These are phyloP conservation scores for Misgurnus mizolepis DNA, from an alignment of 2,113 vertebrate species.

Conservation along the genomic window DNA sequence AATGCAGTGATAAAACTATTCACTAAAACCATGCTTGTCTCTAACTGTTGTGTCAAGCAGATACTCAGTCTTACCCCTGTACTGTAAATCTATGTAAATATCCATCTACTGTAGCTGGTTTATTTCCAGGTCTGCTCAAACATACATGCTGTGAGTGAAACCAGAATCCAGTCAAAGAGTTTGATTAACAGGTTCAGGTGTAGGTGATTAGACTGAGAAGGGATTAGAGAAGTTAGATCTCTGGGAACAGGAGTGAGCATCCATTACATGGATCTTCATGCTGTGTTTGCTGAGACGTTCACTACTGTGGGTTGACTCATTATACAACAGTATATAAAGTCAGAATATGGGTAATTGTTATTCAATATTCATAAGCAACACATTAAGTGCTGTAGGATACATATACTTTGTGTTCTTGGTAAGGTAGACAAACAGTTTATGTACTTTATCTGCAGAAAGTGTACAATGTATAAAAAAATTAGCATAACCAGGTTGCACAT, in stretches of 20 bases:
- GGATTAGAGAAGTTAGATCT: neutral
- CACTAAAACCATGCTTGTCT: too few relatives aligned
- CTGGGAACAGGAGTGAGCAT: neutral
- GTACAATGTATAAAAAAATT: too few relatives aligned
- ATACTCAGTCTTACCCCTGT: neutral
- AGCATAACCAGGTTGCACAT: too few relatives aligned
- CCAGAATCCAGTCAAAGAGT: neutral
- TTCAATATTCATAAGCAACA: too few relatives aligned
- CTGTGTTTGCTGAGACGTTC: neutral
- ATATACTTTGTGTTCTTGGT: too few relatives aligned
- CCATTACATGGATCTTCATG: neutral
- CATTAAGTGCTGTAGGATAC: too few relatives aligned
- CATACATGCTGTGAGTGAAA: neutral
- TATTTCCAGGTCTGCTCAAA: neutral
- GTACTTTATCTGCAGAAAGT: too few relatives aligned
- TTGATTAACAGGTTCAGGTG: neutral
- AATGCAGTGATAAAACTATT: too few relatives aligned
- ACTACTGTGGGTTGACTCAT: neutral
- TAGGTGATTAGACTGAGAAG: neutral
- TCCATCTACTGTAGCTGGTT: neutral
- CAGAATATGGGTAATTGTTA: too few relatives aligned
- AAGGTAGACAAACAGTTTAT: too few relatives aligned
- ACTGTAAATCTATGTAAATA: neutral
- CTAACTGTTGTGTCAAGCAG: too few relatives aligned
- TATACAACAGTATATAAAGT: neutral